Evolutionary conservation across 2,113 vertebrate species (phyloP).

Genomic region (Rousettus leschenaultii): DNA sequence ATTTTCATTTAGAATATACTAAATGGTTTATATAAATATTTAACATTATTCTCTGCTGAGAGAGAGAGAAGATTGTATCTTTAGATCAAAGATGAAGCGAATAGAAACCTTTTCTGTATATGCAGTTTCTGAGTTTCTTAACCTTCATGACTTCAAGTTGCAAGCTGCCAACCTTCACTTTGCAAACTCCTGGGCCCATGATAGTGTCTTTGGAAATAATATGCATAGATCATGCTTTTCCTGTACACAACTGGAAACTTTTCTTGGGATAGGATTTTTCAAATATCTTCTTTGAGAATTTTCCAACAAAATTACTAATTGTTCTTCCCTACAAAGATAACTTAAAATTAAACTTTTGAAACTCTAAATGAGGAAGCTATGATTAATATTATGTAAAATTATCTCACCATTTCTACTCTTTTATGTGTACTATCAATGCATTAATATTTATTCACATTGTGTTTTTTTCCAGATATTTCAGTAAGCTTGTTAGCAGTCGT

Average conservation of each 20-base stretch:
- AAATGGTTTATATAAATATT: not conserved
- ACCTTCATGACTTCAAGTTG: not conserved
- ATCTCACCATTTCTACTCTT: not conserved
- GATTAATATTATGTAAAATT: not conserved
- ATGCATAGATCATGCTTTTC: not conserved
- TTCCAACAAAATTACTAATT: not conserved
- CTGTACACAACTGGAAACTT: not conserved
- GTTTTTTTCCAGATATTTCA: slow-evolving; percentile 91
- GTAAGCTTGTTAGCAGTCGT: slow-evolving; percentile 97
- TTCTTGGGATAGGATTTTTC: not conserved
- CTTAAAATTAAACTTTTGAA: not conserved
- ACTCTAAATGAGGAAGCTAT: not conserved
- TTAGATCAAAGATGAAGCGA: not conserved
- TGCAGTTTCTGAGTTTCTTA: not conserved
- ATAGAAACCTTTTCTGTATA: not conserved
- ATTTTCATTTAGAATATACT: not conserved
- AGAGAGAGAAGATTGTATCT: not conserved
- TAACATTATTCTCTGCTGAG: not conserved
- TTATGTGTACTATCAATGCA: not conserved
- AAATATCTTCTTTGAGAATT: not conserved
- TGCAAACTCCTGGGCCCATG: not conserved
- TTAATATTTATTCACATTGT: slow-evolving; percentile 34
- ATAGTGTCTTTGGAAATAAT: not conserved
- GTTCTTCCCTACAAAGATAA: not conserved
- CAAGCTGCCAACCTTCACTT: not conserved